Evolutionary conservation across 2,888 invertebrate genomes (phyloP).

Genomic region (Cryptus viduatorius): DNA sequence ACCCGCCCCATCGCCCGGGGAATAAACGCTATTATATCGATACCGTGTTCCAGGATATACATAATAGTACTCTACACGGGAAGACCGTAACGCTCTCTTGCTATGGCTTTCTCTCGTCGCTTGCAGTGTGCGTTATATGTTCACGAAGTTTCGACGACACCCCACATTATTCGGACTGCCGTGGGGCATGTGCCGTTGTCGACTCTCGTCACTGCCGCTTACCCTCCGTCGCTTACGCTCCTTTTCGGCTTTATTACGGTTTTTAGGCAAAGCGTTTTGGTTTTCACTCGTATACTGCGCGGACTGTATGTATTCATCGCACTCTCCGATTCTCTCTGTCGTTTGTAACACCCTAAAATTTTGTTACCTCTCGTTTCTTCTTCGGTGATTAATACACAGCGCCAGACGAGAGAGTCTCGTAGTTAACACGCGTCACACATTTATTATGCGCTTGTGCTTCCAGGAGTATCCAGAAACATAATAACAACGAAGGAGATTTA

Average conservation of each 20-base stretch:
- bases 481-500: slow-evolving; percentile 59
- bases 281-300: slow-evolving; percentile 70
- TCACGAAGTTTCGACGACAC: slow-evolving; percentile 31
- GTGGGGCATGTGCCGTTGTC: slow-evolving; percentile 32
- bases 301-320: slow-evolving; percentile 67
- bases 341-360: not conserved
- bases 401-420: slow-evolving; percentile 1
- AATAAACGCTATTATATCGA: slow-evolving; percentile 81
- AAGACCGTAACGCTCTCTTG: slow-evolving; percentile 31
- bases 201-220: not conserved
- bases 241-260: slow-evolving; percentile 62
- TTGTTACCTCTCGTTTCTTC: slow-evolving; percentile 5
- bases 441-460: slow-evolving; percentile 46
- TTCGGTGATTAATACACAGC: slow-evolving; percentile 50
- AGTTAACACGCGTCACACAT: slow-evolving; percentile 53
- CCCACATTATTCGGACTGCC: slow-evolving; percentile 50
- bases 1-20: slow-evolving; percentile 72
- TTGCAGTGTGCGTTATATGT: not conserved
- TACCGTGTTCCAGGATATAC: slow-evolving; percentile 71
- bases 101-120: slow-evolving; percentile 22
- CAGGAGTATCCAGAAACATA: slow-evolving; percentile 34
- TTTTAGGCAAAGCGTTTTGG: slow-evolving; percentile 73
- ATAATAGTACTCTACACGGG: slow-evolving; percentile 14
- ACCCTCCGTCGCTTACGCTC: slow-evolving; percentile 35
- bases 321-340: slow-evolving; percentile 60